Evolutionary conservation across 64 coral and sea anemone genomes (phyloP).

Genomic region (Pocillopora verrucosa): DNA sequence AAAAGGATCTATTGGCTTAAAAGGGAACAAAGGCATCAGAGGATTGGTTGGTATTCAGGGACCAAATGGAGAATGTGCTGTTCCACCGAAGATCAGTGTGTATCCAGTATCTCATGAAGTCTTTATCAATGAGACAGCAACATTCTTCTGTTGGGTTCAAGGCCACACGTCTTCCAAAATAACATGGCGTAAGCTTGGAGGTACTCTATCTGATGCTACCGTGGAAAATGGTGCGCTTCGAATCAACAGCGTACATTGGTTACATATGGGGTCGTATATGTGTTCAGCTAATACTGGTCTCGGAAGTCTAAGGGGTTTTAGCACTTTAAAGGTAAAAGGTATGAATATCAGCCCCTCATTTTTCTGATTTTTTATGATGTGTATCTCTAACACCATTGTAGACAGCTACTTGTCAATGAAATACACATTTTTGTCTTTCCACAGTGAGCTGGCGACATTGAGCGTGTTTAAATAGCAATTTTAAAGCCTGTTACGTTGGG

Average conservation of each 20-base stretch:
- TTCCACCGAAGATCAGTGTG: not conserved
- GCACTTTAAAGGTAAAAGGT: not conserved
- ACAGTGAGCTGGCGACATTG: not conserved
- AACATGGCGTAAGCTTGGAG: no score
- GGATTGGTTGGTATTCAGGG: not conserved
- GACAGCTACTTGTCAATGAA: not conserved
- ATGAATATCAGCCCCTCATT: not conserved
- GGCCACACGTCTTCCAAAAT: not conserved
- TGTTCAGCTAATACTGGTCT: not conserved
- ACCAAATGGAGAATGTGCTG: not conserved
- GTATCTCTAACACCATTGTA: not conserved
- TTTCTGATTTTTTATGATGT: not conserved
- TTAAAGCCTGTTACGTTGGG: no score
- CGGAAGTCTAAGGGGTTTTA: not conserved
- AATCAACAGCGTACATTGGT: not conserved
- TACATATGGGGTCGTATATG: not conserved
- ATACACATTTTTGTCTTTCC: not conserved
- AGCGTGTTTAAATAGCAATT: no score
- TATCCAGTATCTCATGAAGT: not conserved
- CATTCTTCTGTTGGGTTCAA: not conserved
- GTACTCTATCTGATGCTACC: not conserved
- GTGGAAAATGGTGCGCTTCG: not conserved
- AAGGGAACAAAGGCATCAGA: not conserved
- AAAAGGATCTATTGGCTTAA: not conserved
- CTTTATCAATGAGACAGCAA: not conserved